Conservation (phyloP, 2,888 invertebrate species). For the Ernsta delagoae region DNA sequence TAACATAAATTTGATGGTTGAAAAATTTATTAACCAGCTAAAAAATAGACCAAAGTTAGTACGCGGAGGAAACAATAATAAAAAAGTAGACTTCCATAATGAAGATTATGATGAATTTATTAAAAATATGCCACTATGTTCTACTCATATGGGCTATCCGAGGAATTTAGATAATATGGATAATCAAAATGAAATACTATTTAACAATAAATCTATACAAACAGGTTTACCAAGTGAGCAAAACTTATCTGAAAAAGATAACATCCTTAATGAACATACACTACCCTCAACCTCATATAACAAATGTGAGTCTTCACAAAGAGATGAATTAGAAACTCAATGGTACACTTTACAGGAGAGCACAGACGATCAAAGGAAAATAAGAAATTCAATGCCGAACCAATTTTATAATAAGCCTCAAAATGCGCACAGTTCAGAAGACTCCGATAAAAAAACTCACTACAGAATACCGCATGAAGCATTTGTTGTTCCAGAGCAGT, state of each 20-base stretch:
- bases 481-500: constrained; percentile 16
- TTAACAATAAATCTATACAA: constrained; percentile 27
- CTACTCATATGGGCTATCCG: constrained; percentile 33
- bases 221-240: constrained; percentile 19
- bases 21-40: constrained; percentile 52
- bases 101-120: constrained; percentile 47
- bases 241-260: constrained; percentile 3
- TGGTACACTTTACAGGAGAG: constrained; percentile 40
- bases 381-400: neutral
- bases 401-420: neutral
- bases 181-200: neutral
- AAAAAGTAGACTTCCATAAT: constrained; percentile 39
- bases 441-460: neutral
- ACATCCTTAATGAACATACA: too few relatives aligned
- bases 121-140: constrained; percentile 45
- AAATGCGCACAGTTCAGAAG: neutral
- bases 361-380: neutral
- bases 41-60: constrained; percentile 43
- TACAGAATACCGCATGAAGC: neutral
- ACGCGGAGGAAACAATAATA: constrained; percentile 17
- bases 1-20: constrained; percentile 54
- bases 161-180: neutral
- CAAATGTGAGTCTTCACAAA: too few relatives aligned
- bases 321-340: constrained; percentile 22
- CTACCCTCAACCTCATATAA: too few relatives aligned